A percentile compares a stretch with the other conserved stretches of the same genome.
Evolutionary conservation across 2,888 invertebrate species (phyloP).

Genomic region (Carpatolechia fugitivella): DNA sequence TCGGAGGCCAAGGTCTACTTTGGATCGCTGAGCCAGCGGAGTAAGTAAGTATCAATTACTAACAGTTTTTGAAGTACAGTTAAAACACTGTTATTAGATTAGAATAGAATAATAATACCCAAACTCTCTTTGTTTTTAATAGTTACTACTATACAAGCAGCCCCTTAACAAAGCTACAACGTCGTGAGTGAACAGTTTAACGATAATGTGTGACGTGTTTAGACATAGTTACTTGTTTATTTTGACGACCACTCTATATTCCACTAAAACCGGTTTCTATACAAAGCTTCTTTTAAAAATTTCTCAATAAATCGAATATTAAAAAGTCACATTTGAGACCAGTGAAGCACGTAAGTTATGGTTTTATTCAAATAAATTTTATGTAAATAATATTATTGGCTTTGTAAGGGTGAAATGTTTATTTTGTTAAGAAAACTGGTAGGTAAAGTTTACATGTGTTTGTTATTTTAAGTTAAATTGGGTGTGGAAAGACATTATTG

Average conservation of each 20-base stretch:
- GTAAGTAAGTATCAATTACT: too few species aligned
- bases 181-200: slow-evolving; percentile 51
- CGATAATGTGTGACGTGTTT: slow-evolving; percentile 54
- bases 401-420: not conserved
- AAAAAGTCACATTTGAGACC: slow-evolving; percentile 40
- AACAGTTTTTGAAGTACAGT: too few species aligned
- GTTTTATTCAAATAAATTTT: slow-evolving; percentile 25
- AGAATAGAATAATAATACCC: not conserved
- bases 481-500: slow-evolving; percentile 7
- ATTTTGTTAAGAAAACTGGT: slow-evolving; percentile 5
- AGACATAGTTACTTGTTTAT: slow-evolving; percentile 37
- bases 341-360: slow-evolving; percentile 41
- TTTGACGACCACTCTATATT: slow-evolving; percentile 35
- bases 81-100: too few species aligned
- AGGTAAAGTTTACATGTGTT: not conserved
- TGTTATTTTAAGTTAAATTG: slow-evolving; percentile 4
- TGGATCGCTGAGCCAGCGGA: too few species aligned
- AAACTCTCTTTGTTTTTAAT: not conserved
- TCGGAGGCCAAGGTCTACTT: too few species aligned
- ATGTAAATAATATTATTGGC: not conserved
- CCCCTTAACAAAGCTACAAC: slow-evolving; percentile 27
- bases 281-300: not conserved
- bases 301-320: not conserved
- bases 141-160: not conserved
- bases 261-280: not conserved